Evolutionary conservation across 2,113 vertebrate species (phyloP).

Genomic region (Cyanoderma ruficeps): DNA sequence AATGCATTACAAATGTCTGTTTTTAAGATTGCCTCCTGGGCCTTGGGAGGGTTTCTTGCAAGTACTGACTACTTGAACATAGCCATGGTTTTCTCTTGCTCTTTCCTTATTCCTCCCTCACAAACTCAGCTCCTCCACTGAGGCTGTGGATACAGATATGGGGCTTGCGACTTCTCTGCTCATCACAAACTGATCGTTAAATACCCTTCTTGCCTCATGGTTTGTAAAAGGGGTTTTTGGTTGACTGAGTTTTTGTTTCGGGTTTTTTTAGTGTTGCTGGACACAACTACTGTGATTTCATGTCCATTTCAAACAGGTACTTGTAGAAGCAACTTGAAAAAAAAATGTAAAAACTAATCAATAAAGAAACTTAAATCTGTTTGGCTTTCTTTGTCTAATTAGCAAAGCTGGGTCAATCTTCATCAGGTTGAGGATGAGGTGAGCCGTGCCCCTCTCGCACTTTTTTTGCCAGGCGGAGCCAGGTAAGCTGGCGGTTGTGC

Average conservation of each 20-base stretch:
- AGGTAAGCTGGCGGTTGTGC: rapidly evolving
- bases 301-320: conserved; percentile 6
- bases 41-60: background rate
- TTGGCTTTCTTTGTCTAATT: background rate
- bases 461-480: rapidly evolving
- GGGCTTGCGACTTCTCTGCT: background rate
- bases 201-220: background rate
- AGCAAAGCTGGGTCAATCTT: background rate
- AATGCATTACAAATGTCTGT: rapidly evolving
- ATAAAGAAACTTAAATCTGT: conserved; percentile 20
- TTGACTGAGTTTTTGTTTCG: background rate
- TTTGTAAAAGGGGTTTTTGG: background rate
- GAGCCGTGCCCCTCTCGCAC: background rate
- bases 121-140: background rate
- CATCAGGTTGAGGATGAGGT: background rate
- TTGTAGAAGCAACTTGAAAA: conserved; percentile 3
- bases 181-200: background rate
- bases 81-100: background rate
- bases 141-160: rapidly evolving
- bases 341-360: conserved; percentile 16
- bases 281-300: background rate
- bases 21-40: too few relatives aligned
- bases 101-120: background rate
- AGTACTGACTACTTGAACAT: background rate
- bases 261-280: background rate